A percentile compares a stretch with the other conserved stretches of the same genome.
These are phyloP conservation scores for Anguilla megastoma DNA, from an alignment of 2,797 vertebrate species.

Conservation along the genomic window DNA sequence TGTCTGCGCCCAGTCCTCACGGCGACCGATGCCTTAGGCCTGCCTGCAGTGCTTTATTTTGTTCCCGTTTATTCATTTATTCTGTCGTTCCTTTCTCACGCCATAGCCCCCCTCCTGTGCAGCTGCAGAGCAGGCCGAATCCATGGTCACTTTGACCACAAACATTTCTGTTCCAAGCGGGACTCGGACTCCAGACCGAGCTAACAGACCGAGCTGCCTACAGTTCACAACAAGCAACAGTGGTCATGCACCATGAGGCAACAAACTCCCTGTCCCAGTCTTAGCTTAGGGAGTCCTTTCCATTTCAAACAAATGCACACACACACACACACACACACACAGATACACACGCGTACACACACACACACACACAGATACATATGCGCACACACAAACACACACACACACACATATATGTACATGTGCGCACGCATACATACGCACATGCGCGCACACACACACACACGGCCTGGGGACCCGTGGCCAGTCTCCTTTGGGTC, in stretches of 20 bases:
- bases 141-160: not conserved
- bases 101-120: not conserved
- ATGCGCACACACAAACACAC: not conserved
- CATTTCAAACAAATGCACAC: not conserved
- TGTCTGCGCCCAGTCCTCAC: not conserved
- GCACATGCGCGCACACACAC: not conserved
- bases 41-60: not conserved
- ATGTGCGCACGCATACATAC: not conserved
- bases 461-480: not conserved
- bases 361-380: not conserved
- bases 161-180: not conserved
- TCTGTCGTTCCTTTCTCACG: conserved; percentile 36
- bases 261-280: not conserved
- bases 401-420: not conserved
- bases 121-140: not conserved
- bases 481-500: not conserved
- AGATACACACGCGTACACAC: not conserved
- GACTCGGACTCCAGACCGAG: not conserved
- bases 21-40: not conserved
- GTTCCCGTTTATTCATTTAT: conserved; percentile 40
- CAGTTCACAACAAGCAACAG: not conserved
- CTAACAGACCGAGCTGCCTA: not conserved
- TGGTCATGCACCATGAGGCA: not conserved
- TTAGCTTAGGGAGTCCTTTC: not conserved
- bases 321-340: not conserved